Evolutionary conservation across 2,797 vertebrate species (phyloP).

Genomic region (Sebastes elongatus): DNA sequence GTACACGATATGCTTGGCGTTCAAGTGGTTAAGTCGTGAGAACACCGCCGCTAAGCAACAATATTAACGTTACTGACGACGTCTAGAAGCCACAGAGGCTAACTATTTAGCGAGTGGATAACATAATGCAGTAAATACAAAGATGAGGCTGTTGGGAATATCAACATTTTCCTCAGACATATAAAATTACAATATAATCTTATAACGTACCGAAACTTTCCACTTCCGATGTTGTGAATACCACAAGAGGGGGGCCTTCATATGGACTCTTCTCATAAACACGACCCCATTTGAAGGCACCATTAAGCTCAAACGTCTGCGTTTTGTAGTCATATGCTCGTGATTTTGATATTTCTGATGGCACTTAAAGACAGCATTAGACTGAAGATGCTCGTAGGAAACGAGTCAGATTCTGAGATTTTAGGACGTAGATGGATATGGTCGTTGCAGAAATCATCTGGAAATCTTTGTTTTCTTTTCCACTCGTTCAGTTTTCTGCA

Average conservation of each 20-base stretch:
- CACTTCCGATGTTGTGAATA: too few relatives aligned
- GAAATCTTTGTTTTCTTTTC: neutral
- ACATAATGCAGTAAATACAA: too few relatives aligned
- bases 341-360: neutral
- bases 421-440: neutral
- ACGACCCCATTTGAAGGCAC: too few relatives aligned
- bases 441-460: neutral
- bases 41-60: accelerated
- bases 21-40: too few relatives aligned
- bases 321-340: neutral
- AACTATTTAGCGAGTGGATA: accelerated
- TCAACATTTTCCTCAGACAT: too few relatives aligned
- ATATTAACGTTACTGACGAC: accelerated
- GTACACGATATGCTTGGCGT: too few relatives aligned
- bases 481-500: neutral
- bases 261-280: too few relatives aligned
- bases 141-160: too few relatives aligned
- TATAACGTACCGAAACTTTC: too few relatives aligned
- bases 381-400: slow-evolving; percentile 2
- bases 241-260: too few relatives aligned
- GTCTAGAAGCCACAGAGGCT: too few relatives aligned
- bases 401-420: neutral
- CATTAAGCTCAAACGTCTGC: neutral
- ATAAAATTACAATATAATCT: too few relatives aligned
- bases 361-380: neutral